phyloP scores from a whole-genome alignment of 2,797 vertebrate genomes.

The Babyrousa celebensis region DNA sequence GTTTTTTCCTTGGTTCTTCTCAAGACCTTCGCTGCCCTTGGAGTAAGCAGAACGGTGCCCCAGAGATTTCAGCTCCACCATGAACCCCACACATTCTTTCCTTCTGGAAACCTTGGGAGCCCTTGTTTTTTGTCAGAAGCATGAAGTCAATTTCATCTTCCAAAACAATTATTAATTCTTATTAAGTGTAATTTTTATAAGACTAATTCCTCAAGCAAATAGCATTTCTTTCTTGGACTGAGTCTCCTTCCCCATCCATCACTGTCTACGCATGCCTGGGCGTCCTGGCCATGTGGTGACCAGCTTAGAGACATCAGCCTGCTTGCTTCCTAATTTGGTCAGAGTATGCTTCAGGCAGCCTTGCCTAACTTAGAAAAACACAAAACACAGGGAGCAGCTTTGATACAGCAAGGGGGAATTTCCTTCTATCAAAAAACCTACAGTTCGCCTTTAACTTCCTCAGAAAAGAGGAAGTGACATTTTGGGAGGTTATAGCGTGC shows the following conservation, averaged over 20 bases:
- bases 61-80: neutral
- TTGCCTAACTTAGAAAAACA: constrained; percentile 87
- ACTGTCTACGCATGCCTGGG: constrained; percentile 72
- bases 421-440: constrained; percentile 84
- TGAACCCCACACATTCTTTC: neutral
- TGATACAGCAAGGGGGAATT: constrained; percentile 87
- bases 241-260: constrained; percentile 44
- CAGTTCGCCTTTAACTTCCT: constrained; percentile 88
- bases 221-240: constrained; percentile 67
- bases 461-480: constrained; percentile 87
- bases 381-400: constrained; percentile 81
- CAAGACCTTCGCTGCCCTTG: neutral
- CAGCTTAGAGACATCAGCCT: constrained; percentile 69
- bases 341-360: constrained; percentile 85
- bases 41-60: neutral
- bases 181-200: constrained; percentile 61
- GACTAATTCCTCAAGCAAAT: constrained; percentile 58
- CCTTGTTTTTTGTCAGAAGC: constrained; percentile 33
- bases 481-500: constrained; percentile 72
- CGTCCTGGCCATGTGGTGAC: constrained; percentile 69
- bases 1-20: constrained; percentile 1
- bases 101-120: neutral
- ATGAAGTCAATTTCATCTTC: constrained; percentile 10
- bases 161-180: constrained; percentile 17
- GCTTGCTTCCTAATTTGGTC: constrained; percentile 93